These are phyloP conservation scores for Atherinomorus stipes DNA, from an alignment of 2,113 vertebrate genomes.

Conservation along the genomic window DNA sequence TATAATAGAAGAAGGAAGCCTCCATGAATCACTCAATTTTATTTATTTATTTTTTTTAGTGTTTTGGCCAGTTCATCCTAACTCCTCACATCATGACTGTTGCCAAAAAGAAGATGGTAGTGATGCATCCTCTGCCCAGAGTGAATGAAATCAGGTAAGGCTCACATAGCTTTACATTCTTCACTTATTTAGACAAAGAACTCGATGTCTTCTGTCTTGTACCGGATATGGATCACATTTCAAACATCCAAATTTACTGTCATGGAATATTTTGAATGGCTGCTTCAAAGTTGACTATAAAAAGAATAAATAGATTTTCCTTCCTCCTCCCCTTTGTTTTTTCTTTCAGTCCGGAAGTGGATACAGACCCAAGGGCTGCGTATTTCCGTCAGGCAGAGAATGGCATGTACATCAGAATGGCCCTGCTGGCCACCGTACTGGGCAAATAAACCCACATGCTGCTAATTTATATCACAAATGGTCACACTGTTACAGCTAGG, in stretches of 20 bases:
- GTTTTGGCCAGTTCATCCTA: conserved; percentile 96
- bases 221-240: too few species aligned
- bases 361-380: conserved; percentile 93
- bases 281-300: too few species aligned
- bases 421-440: conserved; percentile 92
- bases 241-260: too few species aligned
- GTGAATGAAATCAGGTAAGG: conserved; percentile 97
- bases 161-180: not conserved
- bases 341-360: conserved; percentile 88
- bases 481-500: not conserved
- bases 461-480: not conserved
- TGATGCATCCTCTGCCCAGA: conserved; percentile 96
- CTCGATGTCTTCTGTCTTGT: not conserved
- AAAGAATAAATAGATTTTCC: not conserved
- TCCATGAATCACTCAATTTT: not conserved
- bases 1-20: too few species aligned
- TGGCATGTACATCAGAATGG: conserved; percentile 97
- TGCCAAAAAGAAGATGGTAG: conserved; percentile 98
- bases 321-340: not conserved
- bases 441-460: conserved; percentile 80
- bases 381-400: conserved; percentile 98
- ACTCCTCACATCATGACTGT: conserved; percentile 98
- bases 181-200: not conserved
- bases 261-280: too few species aligned
- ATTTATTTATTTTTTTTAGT: conserved; percentile 75